Evolutionary conservation across 2,888 invertebrate species (phyloP), one percentile per base, ranked within the genome.

Genomic region (Nymphalis urticae): DNA sequence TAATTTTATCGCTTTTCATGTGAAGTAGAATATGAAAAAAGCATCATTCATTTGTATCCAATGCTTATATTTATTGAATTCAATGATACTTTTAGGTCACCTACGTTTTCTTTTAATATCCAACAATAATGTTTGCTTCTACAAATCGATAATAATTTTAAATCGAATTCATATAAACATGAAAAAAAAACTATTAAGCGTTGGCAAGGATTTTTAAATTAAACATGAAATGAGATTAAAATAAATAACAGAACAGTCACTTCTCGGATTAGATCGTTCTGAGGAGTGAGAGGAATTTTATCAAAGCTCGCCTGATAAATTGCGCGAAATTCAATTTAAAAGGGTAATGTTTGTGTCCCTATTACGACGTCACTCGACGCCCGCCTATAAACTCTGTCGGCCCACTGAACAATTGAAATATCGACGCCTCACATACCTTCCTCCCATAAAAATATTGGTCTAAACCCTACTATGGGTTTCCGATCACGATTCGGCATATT

Each of bases 281-380:
- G 75, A 79, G 80, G 79, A 80, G 79, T 77, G 75, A 79, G 76
- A 75, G 80, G 74, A 72, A 76, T 89, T 88, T 90, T 89, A 89
- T 86, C 85, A 82, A 82, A 79, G 77, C 77, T 7, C 73, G 78
- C 78, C 83, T 88, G 88, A 89, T 90, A 89, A 90, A 90, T 90
- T 88, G 89, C 83, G 74, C 80, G 80, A 89, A 88, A 90, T 90
- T 90, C 89, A 89, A 90, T 90, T 90, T 90, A 89, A 90, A 90
- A 89, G 88, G 90, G 88, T 87, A 89, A 89, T 90, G 88, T 89
- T 90, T 89, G 88, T 86, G 87, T 84, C 87, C 88, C 87, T 88
- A 89, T 89, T 88, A 89, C 87, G 82, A 82, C 82, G 85, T 89
- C 88, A 88, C 86, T 87, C 85, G 82, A 81, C 82, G 82, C 83